A percentile compares a stretch with the other conserved stretches of the same genome.
phyloP scores from a whole-genome alignment of 1,140 invertebrate species.

The Mamestra configurata region DNA sequence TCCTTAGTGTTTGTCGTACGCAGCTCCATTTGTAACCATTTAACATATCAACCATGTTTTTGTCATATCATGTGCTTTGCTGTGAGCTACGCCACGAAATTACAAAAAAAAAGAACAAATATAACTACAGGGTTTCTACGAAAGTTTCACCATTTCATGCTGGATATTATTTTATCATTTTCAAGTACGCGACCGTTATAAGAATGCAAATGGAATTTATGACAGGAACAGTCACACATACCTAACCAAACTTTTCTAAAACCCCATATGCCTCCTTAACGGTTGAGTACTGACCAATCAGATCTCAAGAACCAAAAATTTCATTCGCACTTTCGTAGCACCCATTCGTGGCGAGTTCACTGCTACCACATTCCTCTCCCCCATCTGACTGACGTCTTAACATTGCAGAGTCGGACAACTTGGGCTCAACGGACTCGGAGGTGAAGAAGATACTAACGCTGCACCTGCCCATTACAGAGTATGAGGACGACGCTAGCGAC shows the following conservation, averaged over 20 bases:
- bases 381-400: background rate
- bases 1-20: conserved; percentile 41
- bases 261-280: too few relatives aligned
- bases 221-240: too few relatives aligned
- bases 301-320: too few relatives aligned
- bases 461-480: conserved; percentile 96
- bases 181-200: too few relatives aligned
- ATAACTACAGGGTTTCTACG: background rate
- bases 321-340: conserved; percentile 34
- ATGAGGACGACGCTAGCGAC: conserved; percentile 93
- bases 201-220: too few relatives aligned
- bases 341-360: conserved; percentile 35
- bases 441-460: conserved; percentile 96
- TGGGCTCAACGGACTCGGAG: conserved; percentile 95
- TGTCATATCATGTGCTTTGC: conserved; percentile 36
- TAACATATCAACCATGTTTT: conserved; percentile 31
- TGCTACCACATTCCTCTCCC: background rate
- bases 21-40: conserved; percentile 19
- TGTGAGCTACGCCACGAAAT: conserved; percentile 30
- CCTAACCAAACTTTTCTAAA: too few relatives aligned
- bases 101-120: background rate
- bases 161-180: background rate
- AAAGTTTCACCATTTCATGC: background rate
- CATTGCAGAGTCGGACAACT: conserved; percentile 94
- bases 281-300: too few relatives aligned